Evolutionary conservation across 1,140 invertebrate species (phyloP), one percentile per base, ranked within the genome.

Genomic region (Oryzaephilus surinamensis): DNA sequence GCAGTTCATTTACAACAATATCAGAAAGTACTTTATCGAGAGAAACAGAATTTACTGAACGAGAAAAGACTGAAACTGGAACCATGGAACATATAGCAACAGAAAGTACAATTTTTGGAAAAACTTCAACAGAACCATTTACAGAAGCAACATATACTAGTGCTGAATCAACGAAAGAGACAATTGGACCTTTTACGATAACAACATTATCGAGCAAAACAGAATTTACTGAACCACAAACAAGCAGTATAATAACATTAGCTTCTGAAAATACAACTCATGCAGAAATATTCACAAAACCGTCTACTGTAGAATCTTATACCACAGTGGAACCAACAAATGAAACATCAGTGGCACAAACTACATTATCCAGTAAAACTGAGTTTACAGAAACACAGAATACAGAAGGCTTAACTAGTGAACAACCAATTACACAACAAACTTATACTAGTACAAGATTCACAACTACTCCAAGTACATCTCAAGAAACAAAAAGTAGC

Each of bases 21-120:
- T 6, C 11, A 3, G 29, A 31, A 31, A 12, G 8, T 15, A 31
- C 29, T 14, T 1, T 12, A 0, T 6, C 29, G 7, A 31, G 10
- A 15, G 31, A 18, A 10, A 19, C 31, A 10, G 16, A 17, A 19
- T 6, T 21, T 6, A 21, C 21, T 19, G 41, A 50, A 28, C 15
- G 32, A 20, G 41, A 29, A 31, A 41, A 38, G 20, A 21, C 20
- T 2, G 20, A 37, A 26, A 26, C 10, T 14, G 14, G 10, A 32
- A 32, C n/a, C 15, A 32, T 14, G 5, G 14, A 7, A 10, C 5
- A 32, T 10, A 16, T 32, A 16, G n/a, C 30, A 13, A 32, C 30
- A 32, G 30, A 32, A 15, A 32, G 10, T 5, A 29, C 12, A 31
- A 2, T 10, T 3, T 4, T 2, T n/a, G 11, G 4, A 12, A 18